These are phyloP conservation scores for Automeris io DNA, from an alignment of 2,888 invertebrate genomes.

Conservation along the genomic window DNA sequence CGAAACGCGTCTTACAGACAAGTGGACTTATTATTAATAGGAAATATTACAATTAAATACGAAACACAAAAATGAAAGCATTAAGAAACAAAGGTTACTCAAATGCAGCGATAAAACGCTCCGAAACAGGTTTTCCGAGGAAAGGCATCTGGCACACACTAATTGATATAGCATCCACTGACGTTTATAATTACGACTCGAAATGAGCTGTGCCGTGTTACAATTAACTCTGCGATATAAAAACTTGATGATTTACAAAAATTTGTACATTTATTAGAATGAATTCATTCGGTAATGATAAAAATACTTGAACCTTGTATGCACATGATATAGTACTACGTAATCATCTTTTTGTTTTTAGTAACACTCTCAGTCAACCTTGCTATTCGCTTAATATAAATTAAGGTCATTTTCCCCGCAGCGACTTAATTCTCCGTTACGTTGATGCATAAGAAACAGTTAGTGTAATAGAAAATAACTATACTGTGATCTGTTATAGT, in stretches of 20 bases:
- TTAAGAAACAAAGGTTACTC: conserved; percentile 51
- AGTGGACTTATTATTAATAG: conserved; percentile 2
- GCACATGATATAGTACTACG: neutral
- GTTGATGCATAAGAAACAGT: too few species aligned
- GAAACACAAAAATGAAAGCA: conserved; percentile 21
- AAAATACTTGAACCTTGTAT: neutral
- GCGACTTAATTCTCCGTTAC: too few species aligned
- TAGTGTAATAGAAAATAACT: too few species aligned
- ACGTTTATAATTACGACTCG: conserved; percentile 40
- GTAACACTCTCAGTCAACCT: conserved; percentile 11
- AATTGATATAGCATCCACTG: conserved; percentile 65
- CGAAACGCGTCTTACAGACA: conserved; percentile 12
- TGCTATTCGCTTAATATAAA: too few species aligned
- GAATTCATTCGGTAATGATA: conserved; percentile 3
- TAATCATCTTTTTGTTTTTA: neutral
- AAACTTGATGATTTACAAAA: conserved; percentile 5
- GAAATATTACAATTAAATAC: conserved; percentile 17
- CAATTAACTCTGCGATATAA: conserved; percentile 17
- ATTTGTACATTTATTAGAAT: conserved; percentile 5
- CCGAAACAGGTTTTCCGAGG: conserved; percentile 63
- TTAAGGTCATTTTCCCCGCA: too few species aligned
- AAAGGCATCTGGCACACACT: conserved; percentile 68
- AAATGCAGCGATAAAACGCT: conserved; percentile 44
- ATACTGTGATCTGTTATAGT: too few species aligned
- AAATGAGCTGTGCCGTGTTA: conserved; percentile 20